Conservation (phyloP, 2,113 vertebrate species). For the Tyto alba region DNA sequence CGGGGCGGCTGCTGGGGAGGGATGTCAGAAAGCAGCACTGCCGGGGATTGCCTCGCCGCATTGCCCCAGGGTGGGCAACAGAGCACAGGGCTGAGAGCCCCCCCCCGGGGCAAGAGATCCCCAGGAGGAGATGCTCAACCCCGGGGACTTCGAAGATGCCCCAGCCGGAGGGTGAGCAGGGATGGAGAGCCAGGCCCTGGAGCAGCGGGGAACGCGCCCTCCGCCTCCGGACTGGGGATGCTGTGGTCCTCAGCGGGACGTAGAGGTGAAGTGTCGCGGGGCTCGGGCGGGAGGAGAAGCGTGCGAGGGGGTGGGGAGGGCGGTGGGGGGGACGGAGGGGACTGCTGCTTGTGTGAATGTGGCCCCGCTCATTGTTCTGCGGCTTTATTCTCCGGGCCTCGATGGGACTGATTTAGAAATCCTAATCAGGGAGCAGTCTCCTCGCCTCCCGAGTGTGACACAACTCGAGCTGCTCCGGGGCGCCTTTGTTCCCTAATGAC, state of each 20-base stretch:
- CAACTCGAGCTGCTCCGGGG: slow-evolving; percentile 66
- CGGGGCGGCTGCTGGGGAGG: not conserved
- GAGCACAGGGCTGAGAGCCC: not conserved
- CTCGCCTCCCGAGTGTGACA: slow-evolving; percentile 68
- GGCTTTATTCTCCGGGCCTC: slow-evolving; percentile 67
- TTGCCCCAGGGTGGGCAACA: too few species aligned
- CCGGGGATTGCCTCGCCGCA: rapidly evolving
- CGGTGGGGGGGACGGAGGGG: not conserved
- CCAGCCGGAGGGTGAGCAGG: not conserved
- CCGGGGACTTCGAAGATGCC: too few species aligned
- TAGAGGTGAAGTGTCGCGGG: slow-evolving; percentile 37
- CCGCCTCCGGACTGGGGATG: not conserved
- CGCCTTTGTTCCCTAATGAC: slow-evolving; percentile 76
- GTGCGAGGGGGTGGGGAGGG: slow-evolving; percentile 2
- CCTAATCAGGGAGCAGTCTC: slow-evolving; percentile 74
- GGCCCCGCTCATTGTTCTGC: slow-evolving; percentile 62
- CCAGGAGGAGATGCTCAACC: rapidly evolving
- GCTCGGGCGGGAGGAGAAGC: not conserved
- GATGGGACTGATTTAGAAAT: slow-evolving; percentile 77
- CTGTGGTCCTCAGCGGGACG: not conserved
- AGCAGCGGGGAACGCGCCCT: not conserved
- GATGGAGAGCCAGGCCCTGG: not conserved
- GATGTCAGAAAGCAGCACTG: too few species aligned
- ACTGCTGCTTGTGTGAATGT: slow-evolving; percentile 64
- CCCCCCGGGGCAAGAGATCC: not conserved